These are phyloP conservation scores for Loriculus beryllinus DNA, from an alignment of 2,797 vertebrate genomes.

Conservation along the genomic window DNA sequence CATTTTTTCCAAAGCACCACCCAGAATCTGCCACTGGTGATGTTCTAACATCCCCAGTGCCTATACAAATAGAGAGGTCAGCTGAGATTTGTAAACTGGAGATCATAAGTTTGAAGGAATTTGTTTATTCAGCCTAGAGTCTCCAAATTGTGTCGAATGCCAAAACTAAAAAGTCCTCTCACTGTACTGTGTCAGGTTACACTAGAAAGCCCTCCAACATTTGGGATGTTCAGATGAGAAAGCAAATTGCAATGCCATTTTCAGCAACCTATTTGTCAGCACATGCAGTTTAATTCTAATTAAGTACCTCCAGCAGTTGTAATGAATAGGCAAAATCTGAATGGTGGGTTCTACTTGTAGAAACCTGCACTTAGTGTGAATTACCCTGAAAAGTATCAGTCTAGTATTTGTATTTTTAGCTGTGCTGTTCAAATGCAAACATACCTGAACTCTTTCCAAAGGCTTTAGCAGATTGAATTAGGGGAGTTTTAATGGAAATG, in stretches of 20 bases:
- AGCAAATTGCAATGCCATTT: slow-evolving; percentile 50
- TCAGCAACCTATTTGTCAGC: slow-evolving; percentile 48
- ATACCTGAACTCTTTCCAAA: background rate
- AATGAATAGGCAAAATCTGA: slow-evolving; percentile 19
- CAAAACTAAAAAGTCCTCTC: slow-evolving; percentile 73
- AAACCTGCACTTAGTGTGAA: slow-evolving; percentile 21
- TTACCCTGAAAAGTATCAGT: background rate
- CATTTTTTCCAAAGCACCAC: slow-evolving; percentile 68
- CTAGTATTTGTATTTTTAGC: background rate
- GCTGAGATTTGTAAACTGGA: slow-evolving; percentile 73
- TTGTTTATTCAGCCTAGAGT: slow-evolving; percentile 75
- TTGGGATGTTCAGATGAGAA: slow-evolving; percentile 38
- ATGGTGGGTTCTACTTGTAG: background rate
- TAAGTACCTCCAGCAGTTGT: slow-evolving; percentile 41
- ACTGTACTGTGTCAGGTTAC: slow-evolving; percentile 60
- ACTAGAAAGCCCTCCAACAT: slow-evolving; percentile 30
- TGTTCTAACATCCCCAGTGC: slow-evolving; percentile 53
- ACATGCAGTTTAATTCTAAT: slow-evolving; percentile 54
- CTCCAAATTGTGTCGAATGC: slow-evolving; percentile 65
- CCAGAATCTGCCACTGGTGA: slow-evolving; percentile 67
- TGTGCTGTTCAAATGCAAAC: background rate
- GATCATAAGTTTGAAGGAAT: slow-evolving; percentile 71
- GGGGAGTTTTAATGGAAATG: background rate
- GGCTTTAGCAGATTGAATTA: background rate
- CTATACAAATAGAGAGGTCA: slow-evolving; percentile 70